Conservation (phyloP, 1,140 invertebrate genomes). For the Calosoma granatense region DNA sequence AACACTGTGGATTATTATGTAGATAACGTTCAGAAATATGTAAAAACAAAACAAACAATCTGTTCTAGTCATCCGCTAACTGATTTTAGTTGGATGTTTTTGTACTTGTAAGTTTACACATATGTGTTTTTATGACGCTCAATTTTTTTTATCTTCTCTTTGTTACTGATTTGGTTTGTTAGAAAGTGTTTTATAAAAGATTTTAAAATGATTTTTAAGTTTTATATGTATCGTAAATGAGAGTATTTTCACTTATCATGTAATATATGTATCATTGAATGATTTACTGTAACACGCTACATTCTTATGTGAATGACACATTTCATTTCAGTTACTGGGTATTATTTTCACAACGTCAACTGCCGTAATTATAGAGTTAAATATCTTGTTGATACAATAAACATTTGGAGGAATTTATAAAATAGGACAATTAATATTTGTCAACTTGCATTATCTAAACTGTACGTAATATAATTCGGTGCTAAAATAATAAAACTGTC, state of each 20-base stretch:
- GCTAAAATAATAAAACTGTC: too few relatives aligned
- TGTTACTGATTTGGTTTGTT: too few relatives aligned
- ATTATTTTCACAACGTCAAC: slow-evolving; percentile 2
- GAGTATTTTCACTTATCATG: too few relatives aligned
- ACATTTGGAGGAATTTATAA: background rate
- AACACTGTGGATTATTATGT: background rate
- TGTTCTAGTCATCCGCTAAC: background rate
- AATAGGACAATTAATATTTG: background rate
- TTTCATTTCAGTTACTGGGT: slow-evolving; percentile 1
- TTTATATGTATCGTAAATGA: too few relatives aligned
- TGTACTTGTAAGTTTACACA: background rate
- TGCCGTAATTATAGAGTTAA: slow-evolving; percentile 2
- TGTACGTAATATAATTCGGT: slow-evolving; percentile 1
- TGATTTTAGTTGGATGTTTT: background rate
- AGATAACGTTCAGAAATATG: background rate
- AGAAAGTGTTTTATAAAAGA: too few relatives aligned
- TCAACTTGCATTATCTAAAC: background rate
- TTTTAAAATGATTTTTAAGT: too few relatives aligned
- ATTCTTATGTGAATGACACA: too few relatives aligned
- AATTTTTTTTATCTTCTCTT: too few relatives aligned
- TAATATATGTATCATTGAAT: too few relatives aligned
- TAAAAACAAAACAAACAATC: background rate
- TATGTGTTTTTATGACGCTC: background rate
- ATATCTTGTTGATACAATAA: background rate
- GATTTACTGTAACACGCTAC: too few relatives aligned